Evolutionary conservation across 2,113 vertebrate species (phyloP), one percentile per base, ranked within the genome.

Genomic region (Xiphophorus maculatus): DNA sequence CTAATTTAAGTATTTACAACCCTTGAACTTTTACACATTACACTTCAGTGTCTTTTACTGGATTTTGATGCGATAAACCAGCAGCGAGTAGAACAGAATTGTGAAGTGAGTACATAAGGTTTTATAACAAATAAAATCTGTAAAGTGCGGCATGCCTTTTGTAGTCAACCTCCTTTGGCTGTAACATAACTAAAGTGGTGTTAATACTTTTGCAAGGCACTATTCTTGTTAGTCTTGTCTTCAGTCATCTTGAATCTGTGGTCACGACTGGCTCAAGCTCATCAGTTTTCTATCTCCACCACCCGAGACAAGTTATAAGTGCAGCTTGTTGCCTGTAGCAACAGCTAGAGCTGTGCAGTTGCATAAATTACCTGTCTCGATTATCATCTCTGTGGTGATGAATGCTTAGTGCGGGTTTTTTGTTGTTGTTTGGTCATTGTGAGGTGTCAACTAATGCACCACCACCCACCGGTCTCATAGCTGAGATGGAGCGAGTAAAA

Each of bases 301-400:
- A 77, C 80, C 73, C 87, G 42, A 76, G 79, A 90, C 71, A 80
- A 88, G 73, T 88, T 89, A 87, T 88, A 88, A 88, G 90, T 87
- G 80, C 83, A 88, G 82, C 86, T 69, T 61, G 94, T 94, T 95
- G 86, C 94, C 91, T 82, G 54, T 94, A 82, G 94, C 93, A 94
- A 94, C 94, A 88, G 87, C 82, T 65, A 77, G 65, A 87, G 75
- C 76, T 89, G 79, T 88, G 83, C 89, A 89, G 93, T 90, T 88
- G 90, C 92, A 92, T 93, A 89, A 93, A 95, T 93, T 91, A 94
- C 87, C 89, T 93, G 88, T 85, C 60, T 69, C n/a, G 78, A 93
- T 92, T 89, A 91, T 88, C 83, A 91, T 87, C 81, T 76, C 74
- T 84, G 77, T 87, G 68, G 71, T 83, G 76, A 83, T 58, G 70